phyloP scores from a whole-genome alignment of 2,888 invertebrate genomes.

The Apeira syringaria region DNA sequence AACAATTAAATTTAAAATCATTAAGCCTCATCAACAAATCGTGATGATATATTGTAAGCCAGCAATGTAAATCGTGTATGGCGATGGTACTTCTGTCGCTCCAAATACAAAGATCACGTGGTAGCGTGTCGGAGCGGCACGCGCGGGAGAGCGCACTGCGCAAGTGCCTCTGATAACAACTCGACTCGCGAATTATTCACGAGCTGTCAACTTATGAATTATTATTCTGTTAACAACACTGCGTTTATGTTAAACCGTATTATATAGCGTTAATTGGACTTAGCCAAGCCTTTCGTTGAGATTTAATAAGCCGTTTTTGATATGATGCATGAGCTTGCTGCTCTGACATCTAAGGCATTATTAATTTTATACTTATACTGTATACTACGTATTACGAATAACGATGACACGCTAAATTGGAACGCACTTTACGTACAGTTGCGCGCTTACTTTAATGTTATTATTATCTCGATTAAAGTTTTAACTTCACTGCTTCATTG shows the following conservation, averaged over 20 bases:
- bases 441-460: too few relatives aligned
- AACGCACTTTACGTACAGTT: too few relatives aligned
- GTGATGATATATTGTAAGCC: conserved; percentile 36
- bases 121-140: conserved; percentile 57
- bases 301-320: conserved; percentile 30
- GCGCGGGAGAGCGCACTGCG: conserved; percentile 67
- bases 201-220: conserved; percentile 77
- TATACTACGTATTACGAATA: too few relatives aligned
- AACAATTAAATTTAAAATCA: not conserved
- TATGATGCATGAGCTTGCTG: conserved; percentile 14
- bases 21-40: conserved; percentile 4
- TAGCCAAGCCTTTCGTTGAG: conserved; percentile 37
- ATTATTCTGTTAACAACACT: conserved; percentile 65
- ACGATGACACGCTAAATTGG: too few relatives aligned
- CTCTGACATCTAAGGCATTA: too few relatives aligned
- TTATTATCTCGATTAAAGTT: too few relatives aligned
- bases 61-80: conserved; percentile 51
- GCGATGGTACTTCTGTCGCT: conserved; percentile 29
- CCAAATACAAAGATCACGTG: conserved; percentile 33
- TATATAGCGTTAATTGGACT: conserved; percentile 51
- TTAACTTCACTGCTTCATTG: too few relatives aligned
- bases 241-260: conserved; percentile 55
- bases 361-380: too few relatives aligned
- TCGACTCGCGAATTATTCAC: conserved; percentile 71
- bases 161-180: conserved; percentile 73